Conservation (phyloP, 2,113 vertebrate genomes). For the Ancistrus triradiatus region DNA sequence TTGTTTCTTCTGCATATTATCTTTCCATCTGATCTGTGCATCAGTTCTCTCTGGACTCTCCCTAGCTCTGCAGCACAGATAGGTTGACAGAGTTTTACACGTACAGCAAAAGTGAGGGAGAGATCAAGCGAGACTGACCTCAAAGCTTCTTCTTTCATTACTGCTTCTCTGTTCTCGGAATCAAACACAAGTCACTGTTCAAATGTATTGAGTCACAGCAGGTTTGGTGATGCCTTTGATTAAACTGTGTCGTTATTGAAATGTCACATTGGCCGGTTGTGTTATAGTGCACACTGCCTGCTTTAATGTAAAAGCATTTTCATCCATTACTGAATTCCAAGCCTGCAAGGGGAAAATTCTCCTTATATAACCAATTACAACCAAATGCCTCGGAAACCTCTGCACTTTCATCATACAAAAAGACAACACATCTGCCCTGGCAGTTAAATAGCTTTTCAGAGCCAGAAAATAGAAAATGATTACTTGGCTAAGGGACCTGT, state of each 20-base stretch:
- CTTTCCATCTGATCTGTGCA: slow-evolving; percentile 4
- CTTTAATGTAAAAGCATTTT: slow-evolving; percentile 5
- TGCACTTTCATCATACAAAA: neutral
- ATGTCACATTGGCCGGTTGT: neutral
- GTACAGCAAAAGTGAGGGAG: neutral
- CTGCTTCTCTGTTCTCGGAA: neutral
- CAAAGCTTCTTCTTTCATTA: slow-evolving; percentile 21
- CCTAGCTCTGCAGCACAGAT: too few relatives aligned
- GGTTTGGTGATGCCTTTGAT: neutral
- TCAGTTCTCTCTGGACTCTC: slow-evolving; percentile 4
- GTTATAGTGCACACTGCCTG: neutral
- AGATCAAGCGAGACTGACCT: slow-evolving; percentile 1
- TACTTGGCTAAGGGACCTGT: neutral
- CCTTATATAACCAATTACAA: neutral
- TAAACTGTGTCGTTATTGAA: neutral
- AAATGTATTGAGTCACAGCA: slow-evolving; percentile 1
- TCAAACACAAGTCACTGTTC: too few relatives aligned
- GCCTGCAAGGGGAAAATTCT: neutral
- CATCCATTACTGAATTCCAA: neutral
- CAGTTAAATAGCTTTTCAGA: neutral
- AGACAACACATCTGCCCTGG: slow-evolving; percentile 13
- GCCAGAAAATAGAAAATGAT: neutral
- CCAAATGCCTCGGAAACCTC: neutral
- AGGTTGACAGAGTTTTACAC: too few relatives aligned
- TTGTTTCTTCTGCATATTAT: neutral